These are phyloP conservation scores for Dendropsophus ebraccatus DNA, from an alignment of 2,113 vertebrate species.

Conservation along the genomic window DNA sequence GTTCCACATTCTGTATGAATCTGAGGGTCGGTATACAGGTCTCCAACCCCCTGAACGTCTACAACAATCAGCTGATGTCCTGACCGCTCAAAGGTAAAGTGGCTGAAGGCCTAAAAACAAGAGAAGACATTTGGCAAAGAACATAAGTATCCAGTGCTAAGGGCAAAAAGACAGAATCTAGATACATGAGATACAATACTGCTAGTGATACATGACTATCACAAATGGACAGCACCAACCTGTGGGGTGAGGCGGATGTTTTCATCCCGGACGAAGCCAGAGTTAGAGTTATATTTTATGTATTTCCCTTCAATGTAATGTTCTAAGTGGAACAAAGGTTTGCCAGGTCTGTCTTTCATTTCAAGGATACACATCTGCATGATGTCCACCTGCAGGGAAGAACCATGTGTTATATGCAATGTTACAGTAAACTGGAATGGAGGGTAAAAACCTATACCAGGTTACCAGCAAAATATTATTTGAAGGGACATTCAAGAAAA, in stretches of 20 bases:
- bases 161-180: too few species aligned
- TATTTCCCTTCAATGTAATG: slow-evolving; percentile 99
- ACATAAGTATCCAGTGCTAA: not conserved
- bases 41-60: slow-evolving; percentile 97
- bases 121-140: not conserved
- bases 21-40: slow-evolving; percentile 97
- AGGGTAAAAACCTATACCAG: too few species aligned
- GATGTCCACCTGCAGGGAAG: slow-evolving; percentile 87
- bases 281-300: slow-evolving; percentile 99
- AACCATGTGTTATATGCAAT: not conserved
- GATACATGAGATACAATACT: not conserved
- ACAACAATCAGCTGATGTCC: slow-evolving; percentile 96
- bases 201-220: too few species aligned
- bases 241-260: slow-evolving; percentile 96
- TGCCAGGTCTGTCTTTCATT: slow-evolving; percentile 81
- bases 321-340: slow-evolving; percentile 92
- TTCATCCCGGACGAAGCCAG: slow-evolving; percentile 93
- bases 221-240: slow-evolving; percentile 68
- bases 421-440: not conserved
- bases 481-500: too few species aligned
- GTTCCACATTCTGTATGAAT: slow-evolving; percentile 92
- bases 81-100: slow-evolving; percentile 95
- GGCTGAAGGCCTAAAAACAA: slow-evolving; percentile 87
- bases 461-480: too few species aligned
- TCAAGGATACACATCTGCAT: slow-evolving; percentile 94